phyloP scores from a whole-genome alignment of 2,888 invertebrate species.

The Plagiodera versicolora region DNA sequence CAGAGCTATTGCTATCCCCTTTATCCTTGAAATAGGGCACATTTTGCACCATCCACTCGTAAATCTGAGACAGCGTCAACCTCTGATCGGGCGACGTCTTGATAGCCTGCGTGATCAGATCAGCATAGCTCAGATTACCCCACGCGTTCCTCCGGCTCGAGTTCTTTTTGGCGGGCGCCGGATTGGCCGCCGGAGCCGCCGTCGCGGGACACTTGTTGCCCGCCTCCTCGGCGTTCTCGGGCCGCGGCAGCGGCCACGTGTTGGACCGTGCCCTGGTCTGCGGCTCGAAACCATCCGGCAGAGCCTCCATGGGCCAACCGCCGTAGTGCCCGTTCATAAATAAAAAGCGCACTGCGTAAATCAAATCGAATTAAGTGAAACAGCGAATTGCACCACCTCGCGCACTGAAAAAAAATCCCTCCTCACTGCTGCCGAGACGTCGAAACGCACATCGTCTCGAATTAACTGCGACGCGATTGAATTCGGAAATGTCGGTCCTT shows the following conservation, averaged over 20 bases:
- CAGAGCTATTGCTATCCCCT: constrained; percentile 98
- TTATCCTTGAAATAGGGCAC: constrained; percentile 99
- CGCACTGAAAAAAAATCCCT: too few relatives aligned
- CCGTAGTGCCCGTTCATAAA: constrained; percentile 47
- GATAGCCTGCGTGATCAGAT: constrained; percentile 98
- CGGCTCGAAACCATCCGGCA: constrained; percentile 86
- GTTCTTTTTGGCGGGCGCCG: constrained; percentile 76
- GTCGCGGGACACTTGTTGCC: constrained; percentile 68
- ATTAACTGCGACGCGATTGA: too few relatives aligned
- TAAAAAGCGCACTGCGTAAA: too few relatives aligned
- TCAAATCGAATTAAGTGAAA: too few relatives aligned
- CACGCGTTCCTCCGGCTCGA: constrained; percentile 84
- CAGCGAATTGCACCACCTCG: too few relatives aligned
- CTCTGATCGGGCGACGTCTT: constrained; percentile 92
- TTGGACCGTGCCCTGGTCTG: constrained; percentile 92
- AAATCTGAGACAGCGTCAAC: constrained; percentile 96
- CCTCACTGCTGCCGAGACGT: too few relatives aligned
- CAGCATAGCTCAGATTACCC: constrained; percentile 97
- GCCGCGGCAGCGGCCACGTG: constrained; percentile 96
- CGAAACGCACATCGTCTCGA: too few relatives aligned
- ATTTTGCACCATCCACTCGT: constrained; percentile 99
- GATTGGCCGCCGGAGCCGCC: constrained; percentile 56
- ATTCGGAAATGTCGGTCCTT: too few relatives aligned
- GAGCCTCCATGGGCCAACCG: constrained; percentile 59
- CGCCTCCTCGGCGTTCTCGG: constrained; percentile 65